Evolutionary conservation across 2,888 invertebrate genomes (phyloP).

Genomic region (Stenotaenia linearis): DNA sequence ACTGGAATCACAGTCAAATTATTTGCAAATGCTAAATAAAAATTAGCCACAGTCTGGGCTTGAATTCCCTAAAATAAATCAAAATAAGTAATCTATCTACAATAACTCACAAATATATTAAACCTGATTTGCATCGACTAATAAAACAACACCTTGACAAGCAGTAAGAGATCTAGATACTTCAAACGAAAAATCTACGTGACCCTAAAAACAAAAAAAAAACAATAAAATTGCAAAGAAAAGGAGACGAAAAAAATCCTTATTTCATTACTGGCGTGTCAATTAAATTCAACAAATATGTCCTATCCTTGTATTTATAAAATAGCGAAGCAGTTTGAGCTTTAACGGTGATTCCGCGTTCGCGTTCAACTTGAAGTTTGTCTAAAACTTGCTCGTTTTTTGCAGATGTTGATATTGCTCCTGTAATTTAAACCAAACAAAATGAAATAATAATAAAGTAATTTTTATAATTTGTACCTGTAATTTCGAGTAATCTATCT

Average conservation of each 20-base stretch:
- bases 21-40: conserved; percentile 77
- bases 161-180: conserved; percentile 84
- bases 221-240: neutral
- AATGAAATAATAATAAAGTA: neutral
- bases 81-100: neutral
- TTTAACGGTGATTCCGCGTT: conserved; percentile 97
- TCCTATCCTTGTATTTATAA: conserved; percentile 54
- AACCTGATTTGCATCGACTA: conserved; percentile 87
- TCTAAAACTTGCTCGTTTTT: conserved; percentile 51
- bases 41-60: conserved; percentile 97
- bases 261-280: conserved; percentile 69
- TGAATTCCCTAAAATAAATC: conserved; percentile 62
- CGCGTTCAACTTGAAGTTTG: conserved; percentile 72
- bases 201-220: conserved; percentile 56
- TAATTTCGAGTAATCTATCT: conserved; percentile 86
- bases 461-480: conserved; percentile 55
- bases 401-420: conserved; percentile 45
- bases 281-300: conserved; percentile 84
- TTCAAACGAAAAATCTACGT: conserved; percentile 96
- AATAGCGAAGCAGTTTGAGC: conserved; percentile 90
- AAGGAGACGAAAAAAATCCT: neutral
- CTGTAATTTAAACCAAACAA: conserved; percentile 43
- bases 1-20: conserved; percentile 82
- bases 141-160: conserved; percentile 87
- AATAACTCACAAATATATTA: neutral